Base-by-base conservation (phyloP, 1,140 invertebrate species). In the Drosophila jambulina region DNA sequence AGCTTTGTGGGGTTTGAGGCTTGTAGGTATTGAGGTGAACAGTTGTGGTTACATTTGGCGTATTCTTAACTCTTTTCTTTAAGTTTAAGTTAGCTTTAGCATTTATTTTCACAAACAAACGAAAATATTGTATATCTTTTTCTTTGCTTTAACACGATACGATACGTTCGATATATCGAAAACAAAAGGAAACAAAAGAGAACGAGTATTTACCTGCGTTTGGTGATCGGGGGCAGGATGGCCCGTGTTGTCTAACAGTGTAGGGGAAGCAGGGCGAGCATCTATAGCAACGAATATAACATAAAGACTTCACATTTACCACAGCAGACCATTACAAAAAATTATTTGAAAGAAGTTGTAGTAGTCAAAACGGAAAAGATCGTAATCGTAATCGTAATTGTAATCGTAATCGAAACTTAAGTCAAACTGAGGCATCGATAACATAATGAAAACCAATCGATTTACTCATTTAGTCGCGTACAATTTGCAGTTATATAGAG, bases 231-330 rank as follows among this genome's bases (percentile, higher is more conserved):
- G 92, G 92, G 92, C 92, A 93, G 92, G 92, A 85, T 91, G 92
- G 92, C 92, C 92, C 92, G 92, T 93, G 92, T 93, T 93, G 92
- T 93, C 92, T 93, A 93, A 93, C 92, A 93, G 92, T 93, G 92
- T 92, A 93, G 92, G 92, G 92, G 92, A 93, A 93, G 92, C 91
- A 93, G 92, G 92, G 92, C 92, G 92, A 93, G 92, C 92, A 93
- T 93, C 92, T 93, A 92, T 92, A 94, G 94, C 94, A 94, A 94
- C 94, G 94, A 93, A 94, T 94, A 94, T 94, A 94, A 94, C 94
- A 94, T 94, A 94, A 93, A 94, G 93, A 93, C 92, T 92, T 92
- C 92, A 93, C 92, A 93, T 93, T 93, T 93, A 93, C 92, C 92
- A 93, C 92, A 93, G 92, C 92, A 93, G 92, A 93, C 92, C 92